These are phyloP conservation scores for Oligia strigilis DNA, from an alignment of 2,888 invertebrate species.

Conservation along the genomic window DNA sequence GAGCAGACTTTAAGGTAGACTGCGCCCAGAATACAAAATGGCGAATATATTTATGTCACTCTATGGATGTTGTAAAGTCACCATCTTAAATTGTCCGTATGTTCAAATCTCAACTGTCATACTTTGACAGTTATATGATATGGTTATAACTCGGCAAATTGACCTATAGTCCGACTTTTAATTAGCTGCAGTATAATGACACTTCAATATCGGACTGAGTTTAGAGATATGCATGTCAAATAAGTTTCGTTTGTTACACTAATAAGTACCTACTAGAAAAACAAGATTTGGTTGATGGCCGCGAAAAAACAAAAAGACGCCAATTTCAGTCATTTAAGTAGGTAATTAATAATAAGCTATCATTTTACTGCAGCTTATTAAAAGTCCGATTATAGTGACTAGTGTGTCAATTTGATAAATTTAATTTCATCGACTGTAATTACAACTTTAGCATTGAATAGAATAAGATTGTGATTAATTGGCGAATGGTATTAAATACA, in stretches of 20 bases:
- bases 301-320: too few species aligned
- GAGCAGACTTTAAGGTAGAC: neutral
- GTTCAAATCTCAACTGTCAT: neutral
- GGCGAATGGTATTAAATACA: conserved; percentile 30
- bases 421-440: neutral
- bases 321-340: too few species aligned
- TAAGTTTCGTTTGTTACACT: too few species aligned
- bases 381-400: too few species aligned
- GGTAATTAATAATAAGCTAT: too few species aligned
- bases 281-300: too few species aligned
- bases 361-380: too few species aligned
- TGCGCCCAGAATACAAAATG: neutral
- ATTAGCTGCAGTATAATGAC: too few species aligned
- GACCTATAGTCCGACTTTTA: too few species aligned
- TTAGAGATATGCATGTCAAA: too few species aligned
- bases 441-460: neutral
- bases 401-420: neutral
- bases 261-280: too few species aligned
- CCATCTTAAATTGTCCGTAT: neutral
- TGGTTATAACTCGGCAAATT: neutral
- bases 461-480: conserved; percentile 13
- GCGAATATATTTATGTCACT: neutral
- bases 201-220: too few species aligned
- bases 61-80: neutral
- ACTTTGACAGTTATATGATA: neutral